Evolutionary conservation across 1,140 invertebrate species (phyloP).

Genomic region (Orchestia grillus): DNA sequence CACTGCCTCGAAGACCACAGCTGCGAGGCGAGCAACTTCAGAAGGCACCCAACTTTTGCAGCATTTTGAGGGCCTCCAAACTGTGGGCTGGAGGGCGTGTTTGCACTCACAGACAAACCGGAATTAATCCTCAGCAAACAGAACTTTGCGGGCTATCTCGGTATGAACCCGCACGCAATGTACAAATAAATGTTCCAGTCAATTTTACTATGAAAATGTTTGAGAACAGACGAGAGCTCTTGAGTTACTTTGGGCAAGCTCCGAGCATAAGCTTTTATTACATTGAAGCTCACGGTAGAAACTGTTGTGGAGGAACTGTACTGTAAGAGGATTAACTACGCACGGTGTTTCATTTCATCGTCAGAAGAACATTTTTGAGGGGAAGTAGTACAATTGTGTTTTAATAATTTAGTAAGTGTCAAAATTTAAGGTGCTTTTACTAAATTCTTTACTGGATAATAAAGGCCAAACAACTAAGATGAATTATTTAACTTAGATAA

Average conservation of each 20-base stretch:
- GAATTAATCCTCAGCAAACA: neutral
- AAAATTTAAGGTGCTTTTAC: too few relatives aligned
- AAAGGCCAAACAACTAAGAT: too few relatives aligned
- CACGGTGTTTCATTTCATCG: neutral
- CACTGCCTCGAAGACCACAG: neutral
- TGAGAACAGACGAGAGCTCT: neutral
- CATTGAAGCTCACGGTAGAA: neutral
- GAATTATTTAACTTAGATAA: too few relatives aligned
- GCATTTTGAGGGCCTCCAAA: neutral
- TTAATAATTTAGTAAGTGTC: too few relatives aligned
- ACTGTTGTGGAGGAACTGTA: neutral
- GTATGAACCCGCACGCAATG: neutral
- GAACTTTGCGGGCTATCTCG: neutral
- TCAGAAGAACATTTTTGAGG: neutral
- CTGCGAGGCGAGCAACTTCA: neutral
- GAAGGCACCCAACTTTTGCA: neutral
- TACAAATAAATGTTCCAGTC: neutral
- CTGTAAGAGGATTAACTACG: neutral
- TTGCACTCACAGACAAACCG: neutral
- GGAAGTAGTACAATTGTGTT: too few relatives aligned
- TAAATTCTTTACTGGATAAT: too few relatives aligned
- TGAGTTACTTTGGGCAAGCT: neutral
- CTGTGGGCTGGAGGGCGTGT: neutral
- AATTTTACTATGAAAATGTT: neutral
- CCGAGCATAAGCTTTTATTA: neutral